Evolutionary conservation across 2,113 vertebrate species (phyloP).

Genomic region (Psephotus haematonotus): DNA sequence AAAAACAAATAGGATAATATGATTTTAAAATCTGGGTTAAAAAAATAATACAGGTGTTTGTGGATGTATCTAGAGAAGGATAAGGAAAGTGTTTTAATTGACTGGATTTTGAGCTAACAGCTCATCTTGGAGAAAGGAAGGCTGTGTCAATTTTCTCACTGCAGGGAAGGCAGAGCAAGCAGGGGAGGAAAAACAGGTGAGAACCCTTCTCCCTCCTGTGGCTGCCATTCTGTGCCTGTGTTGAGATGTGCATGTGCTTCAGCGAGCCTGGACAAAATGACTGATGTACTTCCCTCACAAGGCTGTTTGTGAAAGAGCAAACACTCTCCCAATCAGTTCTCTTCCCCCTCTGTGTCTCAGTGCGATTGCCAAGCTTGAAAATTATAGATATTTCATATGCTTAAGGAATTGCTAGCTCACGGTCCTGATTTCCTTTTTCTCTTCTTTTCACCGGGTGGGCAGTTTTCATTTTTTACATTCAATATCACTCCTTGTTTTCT

Average conservation of each 20-base stretch:
- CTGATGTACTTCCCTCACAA: neutral
- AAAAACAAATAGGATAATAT: neutral
- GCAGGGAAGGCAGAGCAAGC: neutral
- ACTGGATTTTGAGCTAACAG: neutral
- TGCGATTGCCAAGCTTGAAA: neutral
- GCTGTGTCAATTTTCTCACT: neutral
- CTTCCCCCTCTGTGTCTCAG: neutral
- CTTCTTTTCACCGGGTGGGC: neutral
- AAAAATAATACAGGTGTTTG: neutral
- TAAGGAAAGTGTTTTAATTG: neutral
- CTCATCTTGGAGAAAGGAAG: neutral
- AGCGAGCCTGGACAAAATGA: neutral
- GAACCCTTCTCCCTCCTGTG: neutral
- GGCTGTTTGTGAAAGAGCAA: neutral
- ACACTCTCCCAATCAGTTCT: neutral
- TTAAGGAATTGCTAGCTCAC: neutral
- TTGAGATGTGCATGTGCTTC: neutral
- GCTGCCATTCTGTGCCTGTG: neutral
- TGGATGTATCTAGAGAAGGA: neutral
- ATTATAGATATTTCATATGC: neutral
- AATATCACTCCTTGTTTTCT: neutral
- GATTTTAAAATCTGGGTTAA: neutral
- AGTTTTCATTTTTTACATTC: constrained; percentile 24
- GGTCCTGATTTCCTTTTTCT: neutral
- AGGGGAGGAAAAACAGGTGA: neutral